Conservation (phyloP, 2,797 vertebrate genomes). For the Danio jaintianensis region DNA sequence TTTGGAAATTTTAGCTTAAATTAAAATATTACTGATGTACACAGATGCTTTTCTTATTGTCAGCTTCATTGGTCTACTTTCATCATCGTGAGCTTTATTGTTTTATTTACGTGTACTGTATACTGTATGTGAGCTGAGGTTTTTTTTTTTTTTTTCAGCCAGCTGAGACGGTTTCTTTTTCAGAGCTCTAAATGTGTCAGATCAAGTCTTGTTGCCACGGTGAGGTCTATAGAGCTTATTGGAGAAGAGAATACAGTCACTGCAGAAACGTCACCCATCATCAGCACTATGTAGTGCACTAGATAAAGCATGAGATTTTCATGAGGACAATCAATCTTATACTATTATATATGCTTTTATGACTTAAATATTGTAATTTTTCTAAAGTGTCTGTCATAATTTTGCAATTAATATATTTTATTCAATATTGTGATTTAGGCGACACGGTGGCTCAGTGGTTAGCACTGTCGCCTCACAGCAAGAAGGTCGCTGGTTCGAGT, state of each 20-base stretch:
- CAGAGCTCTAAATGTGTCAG: slow-evolving; percentile 40
- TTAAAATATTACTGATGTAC: background rate
- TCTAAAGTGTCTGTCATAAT: too few relatives aligned
- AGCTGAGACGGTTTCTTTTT: slow-evolving; percentile 29
- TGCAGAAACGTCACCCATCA: slow-evolving; percentile 25
- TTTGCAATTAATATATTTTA: too few relatives aligned
- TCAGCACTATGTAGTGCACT: slow-evolving; percentile 22
- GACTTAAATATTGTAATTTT: too few relatives aligned
- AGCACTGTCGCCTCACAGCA: too few relatives aligned
- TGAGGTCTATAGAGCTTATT: slow-evolving; percentile 1
- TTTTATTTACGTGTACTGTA: background rate
- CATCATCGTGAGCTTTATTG: slow-evolving; percentile 1
- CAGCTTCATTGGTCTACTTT: slow-evolving; percentile 9
- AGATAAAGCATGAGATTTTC: background rate
- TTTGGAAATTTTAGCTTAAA: background rate
- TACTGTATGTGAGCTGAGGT: background rate
- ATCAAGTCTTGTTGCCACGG: slow-evolving; percentile 9
- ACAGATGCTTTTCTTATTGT: background rate
- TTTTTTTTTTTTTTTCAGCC: background rate
- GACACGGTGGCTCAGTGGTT: too few relatives aligned
- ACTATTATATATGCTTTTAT: too few relatives aligned
- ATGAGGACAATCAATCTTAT: too few relatives aligned
- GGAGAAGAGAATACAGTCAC: background rate
- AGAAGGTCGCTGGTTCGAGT: too few relatives aligned
- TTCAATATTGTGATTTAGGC: too few relatives aligned